These are phyloP conservation scores for Chrysina gloriosa DNA, from an alignment of 2,888 invertebrate genomes.

Conservation along the genomic window DNA sequence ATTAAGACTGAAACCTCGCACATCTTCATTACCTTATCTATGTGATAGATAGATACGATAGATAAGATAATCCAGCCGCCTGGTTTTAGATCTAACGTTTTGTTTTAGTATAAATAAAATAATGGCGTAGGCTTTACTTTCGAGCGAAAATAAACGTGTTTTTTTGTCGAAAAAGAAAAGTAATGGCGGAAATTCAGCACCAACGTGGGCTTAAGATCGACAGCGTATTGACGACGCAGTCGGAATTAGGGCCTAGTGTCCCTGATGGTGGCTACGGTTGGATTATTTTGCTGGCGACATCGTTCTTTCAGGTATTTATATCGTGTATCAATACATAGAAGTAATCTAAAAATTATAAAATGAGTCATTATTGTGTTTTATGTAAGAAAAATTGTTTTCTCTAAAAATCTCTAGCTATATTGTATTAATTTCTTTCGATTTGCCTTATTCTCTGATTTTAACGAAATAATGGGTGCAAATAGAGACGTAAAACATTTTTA, in stretches of 20 bases:
- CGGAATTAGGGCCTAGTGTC: constrained; percentile 74
- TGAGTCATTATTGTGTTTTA: not conserved
- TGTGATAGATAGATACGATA: constrained; percentile 2
- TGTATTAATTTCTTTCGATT: no score
- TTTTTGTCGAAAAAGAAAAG: not conserved
- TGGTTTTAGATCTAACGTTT: not conserved
- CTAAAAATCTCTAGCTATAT: no score
- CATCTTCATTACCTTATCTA: not conserved
- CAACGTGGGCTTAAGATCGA: constrained; percentile 63
- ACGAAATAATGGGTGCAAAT: no score
- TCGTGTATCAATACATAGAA: not conserved
- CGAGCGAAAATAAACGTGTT: not conserved
- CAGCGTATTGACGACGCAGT: constrained; percentile 72
- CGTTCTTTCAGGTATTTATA: constrained; percentile 68
- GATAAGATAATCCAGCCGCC: not conserved
- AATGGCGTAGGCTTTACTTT: not conserved
- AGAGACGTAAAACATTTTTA: no score
- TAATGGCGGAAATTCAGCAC: constrained; percentile 19
- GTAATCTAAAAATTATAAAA: not conserved
- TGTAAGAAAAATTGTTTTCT: no score
- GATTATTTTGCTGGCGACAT: constrained; percentile 71
- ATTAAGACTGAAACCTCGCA: not conserved
- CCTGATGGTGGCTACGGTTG: constrained; percentile 78
- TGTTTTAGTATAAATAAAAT: constrained; percentile 5
- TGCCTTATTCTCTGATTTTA: no score